These are phyloP conservation scores for Acrocephalus kingi DNA, from an alignment of 2,113 vertebrate genomes.

Conservation along the genomic window DNA sequence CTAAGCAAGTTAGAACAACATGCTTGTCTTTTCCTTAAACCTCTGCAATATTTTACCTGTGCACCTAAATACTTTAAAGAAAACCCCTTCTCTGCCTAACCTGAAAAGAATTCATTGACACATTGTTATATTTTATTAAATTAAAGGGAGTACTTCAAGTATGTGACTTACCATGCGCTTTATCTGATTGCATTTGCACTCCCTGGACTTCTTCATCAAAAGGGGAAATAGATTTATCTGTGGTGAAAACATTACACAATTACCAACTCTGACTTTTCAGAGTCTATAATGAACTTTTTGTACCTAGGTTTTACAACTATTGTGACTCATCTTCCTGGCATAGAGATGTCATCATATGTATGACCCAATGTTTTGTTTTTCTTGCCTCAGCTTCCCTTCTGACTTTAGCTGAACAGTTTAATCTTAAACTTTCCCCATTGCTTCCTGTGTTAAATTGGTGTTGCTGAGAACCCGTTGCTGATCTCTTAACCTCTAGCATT, in stretches of 20 bases:
- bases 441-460: not conserved
- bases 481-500: not conserved
- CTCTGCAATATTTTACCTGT: not conserved
- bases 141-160: not conserved
- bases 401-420: not conserved
- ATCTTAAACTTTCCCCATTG: not conserved
- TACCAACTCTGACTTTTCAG: not conserved
- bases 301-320: not conserved
- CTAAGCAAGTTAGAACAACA: not conserved
- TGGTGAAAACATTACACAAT: not conserved
- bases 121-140: not conserved
- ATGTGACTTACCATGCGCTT: not conserved
- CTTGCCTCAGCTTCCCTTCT: conserved; percentile 23
- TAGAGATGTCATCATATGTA: not conserved
- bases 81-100: not conserved
- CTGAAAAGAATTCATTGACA: not conserved
- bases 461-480: not conserved
- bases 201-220: not conserved
- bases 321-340: conserved; percentile 31
- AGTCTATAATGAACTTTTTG: not conserved
- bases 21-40: not conserved
- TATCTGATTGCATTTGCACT: not conserved
- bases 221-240: not conserved
- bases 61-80: not conserved
- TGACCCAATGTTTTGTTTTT: not conserved